Conservation (phyloP, 2,797 vertebrate species). For the Falco columbarius region DNA sequence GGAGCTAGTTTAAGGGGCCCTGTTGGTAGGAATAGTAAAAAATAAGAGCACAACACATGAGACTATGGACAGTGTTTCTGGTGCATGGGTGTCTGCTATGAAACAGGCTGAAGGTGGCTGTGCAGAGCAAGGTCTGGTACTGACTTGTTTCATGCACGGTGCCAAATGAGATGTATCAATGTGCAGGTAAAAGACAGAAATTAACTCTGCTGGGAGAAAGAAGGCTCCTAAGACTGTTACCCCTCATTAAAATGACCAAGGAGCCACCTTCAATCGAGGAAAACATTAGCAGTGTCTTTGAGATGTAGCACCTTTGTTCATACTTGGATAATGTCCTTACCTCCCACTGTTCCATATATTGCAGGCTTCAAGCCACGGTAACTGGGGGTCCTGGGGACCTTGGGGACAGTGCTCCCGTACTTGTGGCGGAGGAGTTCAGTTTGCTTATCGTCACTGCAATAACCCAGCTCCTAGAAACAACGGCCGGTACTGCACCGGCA, state of each 20-base stretch:
- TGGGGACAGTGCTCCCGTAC: constrained; percentile 94
- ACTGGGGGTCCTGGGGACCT: constrained; percentile 97
- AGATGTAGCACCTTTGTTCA: not conserved
- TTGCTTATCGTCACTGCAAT: constrained; percentile 95
- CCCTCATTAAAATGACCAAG: not conserved
- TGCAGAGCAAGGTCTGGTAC: not conserved
- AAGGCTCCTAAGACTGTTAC: not conserved
- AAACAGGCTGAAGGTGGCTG: not conserved
- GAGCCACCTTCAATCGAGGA: not conserved
- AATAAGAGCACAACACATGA: not conserved
- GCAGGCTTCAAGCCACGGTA: constrained; percentile 94
- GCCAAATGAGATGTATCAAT: not conserved
- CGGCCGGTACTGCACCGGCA: constrained; percentile 94
- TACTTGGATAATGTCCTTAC: not conserved
- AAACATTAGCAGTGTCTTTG: not conserved
- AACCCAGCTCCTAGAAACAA: constrained; percentile 95
- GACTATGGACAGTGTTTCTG: not conserved
- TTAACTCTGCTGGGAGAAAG: not conserved
- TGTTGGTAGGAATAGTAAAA: not conserved
- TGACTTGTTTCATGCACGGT: not conserved
- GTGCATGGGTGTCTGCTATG: not conserved
- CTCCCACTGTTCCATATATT: not conserved
- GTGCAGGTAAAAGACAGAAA: not conserved
- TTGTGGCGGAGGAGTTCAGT: constrained; percentile 94
- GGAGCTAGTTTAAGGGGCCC: not conserved